These are phyloP conservation scores for Etheostoma perlongum DNA, from an alignment of 2,797 vertebrate species.

Conservation along the genomic window DNA sequence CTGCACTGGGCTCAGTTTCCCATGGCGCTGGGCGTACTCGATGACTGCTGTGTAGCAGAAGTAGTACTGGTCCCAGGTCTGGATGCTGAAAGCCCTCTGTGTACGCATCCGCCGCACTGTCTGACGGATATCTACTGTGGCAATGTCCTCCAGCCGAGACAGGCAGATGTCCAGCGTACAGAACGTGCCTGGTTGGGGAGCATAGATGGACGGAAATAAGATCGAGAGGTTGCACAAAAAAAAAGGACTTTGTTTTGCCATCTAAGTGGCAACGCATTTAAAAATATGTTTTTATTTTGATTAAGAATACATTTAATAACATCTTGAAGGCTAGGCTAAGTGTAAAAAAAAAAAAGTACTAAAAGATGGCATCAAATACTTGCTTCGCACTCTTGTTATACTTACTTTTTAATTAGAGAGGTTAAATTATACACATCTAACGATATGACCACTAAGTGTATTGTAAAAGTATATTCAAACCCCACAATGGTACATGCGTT, in stretches of 20 bases:
- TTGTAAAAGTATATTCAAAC: background rate
- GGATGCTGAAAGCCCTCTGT: conserved; percentile 90
- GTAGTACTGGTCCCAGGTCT: conserved; percentile 92
- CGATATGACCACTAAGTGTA: background rate
- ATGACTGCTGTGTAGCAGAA: conserved; percentile 90
- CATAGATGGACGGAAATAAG: background rate
- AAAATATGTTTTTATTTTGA: background rate
- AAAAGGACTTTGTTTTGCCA: background rate
- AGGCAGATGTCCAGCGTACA: conserved; percentile 91
- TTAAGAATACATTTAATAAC: background rate
- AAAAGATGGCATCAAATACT: background rate
- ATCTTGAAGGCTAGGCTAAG: background rate
- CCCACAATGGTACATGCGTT: background rate
- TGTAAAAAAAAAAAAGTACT: background rate
- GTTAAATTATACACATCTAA: background rate
- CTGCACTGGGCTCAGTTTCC: conserved; percentile 86
- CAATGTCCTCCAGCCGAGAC: conserved; percentile 87
- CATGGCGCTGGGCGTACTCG: conserved; percentile 88
- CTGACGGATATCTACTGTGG: conserved; percentile 86
- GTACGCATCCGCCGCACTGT: conserved; percentile 89
- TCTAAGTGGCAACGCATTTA: background rate
- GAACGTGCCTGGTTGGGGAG: conserved; percentile 84
- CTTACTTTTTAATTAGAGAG: background rate
- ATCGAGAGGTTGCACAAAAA: background rate
- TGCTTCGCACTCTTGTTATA: background rate